These are phyloP conservation scores for Heliconius aoede DNA, from an alignment of 2,888 invertebrate genomes.

Conservation along the genomic window DNA sequence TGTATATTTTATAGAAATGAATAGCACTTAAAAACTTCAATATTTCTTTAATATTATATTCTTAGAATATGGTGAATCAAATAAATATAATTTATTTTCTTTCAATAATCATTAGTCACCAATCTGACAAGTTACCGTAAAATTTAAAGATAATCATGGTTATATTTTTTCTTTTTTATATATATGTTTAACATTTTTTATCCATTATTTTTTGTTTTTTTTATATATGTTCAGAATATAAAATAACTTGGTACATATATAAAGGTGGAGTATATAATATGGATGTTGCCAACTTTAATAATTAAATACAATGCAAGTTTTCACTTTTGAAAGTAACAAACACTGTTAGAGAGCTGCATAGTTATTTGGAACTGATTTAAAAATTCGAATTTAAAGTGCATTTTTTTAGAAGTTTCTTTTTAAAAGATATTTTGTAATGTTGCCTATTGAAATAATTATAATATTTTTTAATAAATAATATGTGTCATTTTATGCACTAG, in stretches of 20 bases:
- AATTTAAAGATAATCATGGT: not conserved
- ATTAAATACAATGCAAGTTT: slow-evolving; percentile 33
- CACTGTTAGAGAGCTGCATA: slow-evolving; percentile 27
- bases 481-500: slow-evolving; percentile 5
- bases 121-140: not conserved
- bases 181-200: not conserved
- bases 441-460: slow-evolving; percentile 8
- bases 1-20: not conserved
- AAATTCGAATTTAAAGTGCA: slow-evolving; percentile 43
- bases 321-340: slow-evolving; percentile 29
- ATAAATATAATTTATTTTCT: not conserved
- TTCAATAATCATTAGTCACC: not conserved
- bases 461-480: not conserved
- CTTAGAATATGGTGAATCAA: not conserved
- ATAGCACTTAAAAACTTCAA: too few relatives aligned
- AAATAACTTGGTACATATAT: not conserved
- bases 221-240: not conserved
- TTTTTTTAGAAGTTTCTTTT: slow-evolving; percentile 31
- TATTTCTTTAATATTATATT: not conserved
- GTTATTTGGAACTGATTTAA: slow-evolving; percentile 21
- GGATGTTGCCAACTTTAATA: slow-evolving; percentile 34
- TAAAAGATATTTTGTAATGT: slow-evolving; percentile 11
- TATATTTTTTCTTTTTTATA: not conserved
- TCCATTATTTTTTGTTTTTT: not conserved
- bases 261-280: slow-evolving; percentile 10